phyloP scores from a whole-genome alignment of 2,888 invertebrate species.

The Andrena bucephala region DNA sequence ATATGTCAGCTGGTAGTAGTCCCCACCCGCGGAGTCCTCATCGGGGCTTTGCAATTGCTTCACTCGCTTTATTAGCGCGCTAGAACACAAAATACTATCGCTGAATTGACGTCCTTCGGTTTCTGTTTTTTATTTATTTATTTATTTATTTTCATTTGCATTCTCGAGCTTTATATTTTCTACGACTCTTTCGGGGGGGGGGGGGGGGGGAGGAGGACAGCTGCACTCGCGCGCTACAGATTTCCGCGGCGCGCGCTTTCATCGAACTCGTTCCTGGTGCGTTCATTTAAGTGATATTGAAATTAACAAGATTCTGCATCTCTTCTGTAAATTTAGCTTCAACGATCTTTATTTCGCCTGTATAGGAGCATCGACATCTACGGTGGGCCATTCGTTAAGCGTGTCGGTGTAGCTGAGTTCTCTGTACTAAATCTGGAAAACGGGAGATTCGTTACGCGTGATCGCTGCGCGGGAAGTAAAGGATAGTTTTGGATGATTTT shows the following conservation, averaged over 20 bases:
- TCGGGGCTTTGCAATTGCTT: constrained; percentile 83
- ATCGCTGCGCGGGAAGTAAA: no score
- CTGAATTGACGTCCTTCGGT: constrained; percentile 63
- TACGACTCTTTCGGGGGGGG: neutral
- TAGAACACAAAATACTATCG: constrained; percentile 83
- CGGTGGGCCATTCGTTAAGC: neutral
- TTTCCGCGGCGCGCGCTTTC: neutral
- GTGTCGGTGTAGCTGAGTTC: no score
- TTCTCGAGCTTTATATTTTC: constrained; percentile 1
- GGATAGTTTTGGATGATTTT: no score
- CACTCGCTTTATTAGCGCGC: constrained; percentile 83
- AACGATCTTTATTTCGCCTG: neutral
- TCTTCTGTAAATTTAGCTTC: neutral
- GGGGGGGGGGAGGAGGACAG: neutral
- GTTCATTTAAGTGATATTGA: neutral
- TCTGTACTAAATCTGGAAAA: no score
- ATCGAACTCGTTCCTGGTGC: neutral
- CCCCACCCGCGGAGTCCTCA: constrained; percentile 83
- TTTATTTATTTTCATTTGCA: constrained; percentile 5
- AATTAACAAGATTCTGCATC: neutral
- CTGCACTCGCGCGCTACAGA: neutral
- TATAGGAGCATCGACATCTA: neutral
- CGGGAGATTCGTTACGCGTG: no score
- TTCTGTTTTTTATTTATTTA: constrained; percentile 22
- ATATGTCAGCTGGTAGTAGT: constrained; percentile 84